Evolutionary conservation across 2,888 invertebrate species (phyloP).

Genomic region (Gryllus longicercus): DNA sequence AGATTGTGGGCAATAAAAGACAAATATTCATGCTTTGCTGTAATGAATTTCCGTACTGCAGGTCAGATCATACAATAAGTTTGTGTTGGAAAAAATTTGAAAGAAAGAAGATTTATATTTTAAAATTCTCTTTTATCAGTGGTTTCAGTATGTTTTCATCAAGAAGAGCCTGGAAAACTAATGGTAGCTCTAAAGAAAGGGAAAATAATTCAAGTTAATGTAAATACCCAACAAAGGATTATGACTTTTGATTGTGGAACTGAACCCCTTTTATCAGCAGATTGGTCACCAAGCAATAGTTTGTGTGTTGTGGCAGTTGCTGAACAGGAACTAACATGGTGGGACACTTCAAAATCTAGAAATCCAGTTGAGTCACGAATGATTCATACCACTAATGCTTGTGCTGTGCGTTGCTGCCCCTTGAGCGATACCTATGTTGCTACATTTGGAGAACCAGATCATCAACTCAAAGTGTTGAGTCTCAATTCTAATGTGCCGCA

Average conservation of each 20-base stretch:
- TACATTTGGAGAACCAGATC: slow-evolving; percentile 63
- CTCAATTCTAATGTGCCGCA: slow-evolving; percentile 56
- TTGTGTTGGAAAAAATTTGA: background rate
- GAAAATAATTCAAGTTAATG: slow-evolving; percentile 68
- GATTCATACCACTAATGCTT: slow-evolving; percentile 62
- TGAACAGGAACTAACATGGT: slow-evolving; percentile 63
- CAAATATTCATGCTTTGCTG: slow-evolving; percentile 52
- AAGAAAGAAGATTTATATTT: background rate
- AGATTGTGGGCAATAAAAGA: slow-evolving; percentile 60
- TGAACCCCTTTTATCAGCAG: slow-evolving; percentile 61
- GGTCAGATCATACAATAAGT: background rate
- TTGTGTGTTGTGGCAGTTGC: slow-evolving; percentile 60
- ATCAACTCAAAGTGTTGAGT: slow-evolving; percentile 62
- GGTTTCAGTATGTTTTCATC: slow-evolving; percentile 59
- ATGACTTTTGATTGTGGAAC: slow-evolving; percentile 60
- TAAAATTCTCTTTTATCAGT: slow-evolving; percentile 40
- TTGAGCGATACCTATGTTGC: slow-evolving; percentile 62
- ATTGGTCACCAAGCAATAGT: slow-evolving; percentile 66
- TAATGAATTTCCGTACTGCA: background rate
- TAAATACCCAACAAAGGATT: slow-evolving; percentile 61
- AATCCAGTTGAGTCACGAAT: slow-evolving; percentile 52
- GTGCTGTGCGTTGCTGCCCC: slow-evolving; percentile 59
- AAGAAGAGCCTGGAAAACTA: slow-evolving; percentile 65
- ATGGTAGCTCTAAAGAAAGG: slow-evolving; percentile 73
- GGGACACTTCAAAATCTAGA: slow-evolving; percentile 65